Evolutionary conservation across 2,797 vertebrate species (phyloP).

Genomic region (Echeneis naucrates): DNA sequence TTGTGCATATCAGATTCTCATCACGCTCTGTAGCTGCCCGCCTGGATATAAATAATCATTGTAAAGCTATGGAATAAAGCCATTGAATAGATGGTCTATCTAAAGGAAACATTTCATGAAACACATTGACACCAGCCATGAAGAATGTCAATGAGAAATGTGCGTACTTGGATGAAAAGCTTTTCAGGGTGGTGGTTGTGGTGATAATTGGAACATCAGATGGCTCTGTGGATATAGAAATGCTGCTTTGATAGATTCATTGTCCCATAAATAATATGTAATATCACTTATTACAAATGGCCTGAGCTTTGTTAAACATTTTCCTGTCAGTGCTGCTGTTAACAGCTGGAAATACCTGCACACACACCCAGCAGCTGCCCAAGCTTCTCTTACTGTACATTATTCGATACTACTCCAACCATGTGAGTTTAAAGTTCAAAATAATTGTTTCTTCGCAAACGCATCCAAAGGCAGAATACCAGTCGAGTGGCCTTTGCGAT

Average conservation of each 20-base stretch:
- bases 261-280: conserved; percentile 2
- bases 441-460: background rate
- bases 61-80: conserved; percentile 18
- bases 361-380: background rate
- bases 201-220: conserved; percentile 14
- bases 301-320: background rate
- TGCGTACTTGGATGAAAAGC: conserved; percentile 12
- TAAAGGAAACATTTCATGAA: conserved; percentile 31
- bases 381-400: background rate
- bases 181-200: conserved; percentile 19
- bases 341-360: background rate
- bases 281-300: background rate
- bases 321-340: background rate
- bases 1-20: conserved; percentile 22
- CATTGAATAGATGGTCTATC: conserved; percentile 23
- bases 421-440: background rate
- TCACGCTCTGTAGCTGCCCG: background rate
- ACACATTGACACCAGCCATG: conserved; percentile 10
- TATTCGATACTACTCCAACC: background rate
- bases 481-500: background rate
- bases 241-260: conserved; percentile 7
- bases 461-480: background rate
- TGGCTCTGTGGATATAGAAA: background rate
- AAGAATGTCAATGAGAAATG: conserved; percentile 45
- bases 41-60: conserved; percentile 48